These are phyloP conservation scores for Crotophaga sulcirostris DNA, from an alignment of 2,113 vertebrate species.

Conservation along the genomic window DNA sequence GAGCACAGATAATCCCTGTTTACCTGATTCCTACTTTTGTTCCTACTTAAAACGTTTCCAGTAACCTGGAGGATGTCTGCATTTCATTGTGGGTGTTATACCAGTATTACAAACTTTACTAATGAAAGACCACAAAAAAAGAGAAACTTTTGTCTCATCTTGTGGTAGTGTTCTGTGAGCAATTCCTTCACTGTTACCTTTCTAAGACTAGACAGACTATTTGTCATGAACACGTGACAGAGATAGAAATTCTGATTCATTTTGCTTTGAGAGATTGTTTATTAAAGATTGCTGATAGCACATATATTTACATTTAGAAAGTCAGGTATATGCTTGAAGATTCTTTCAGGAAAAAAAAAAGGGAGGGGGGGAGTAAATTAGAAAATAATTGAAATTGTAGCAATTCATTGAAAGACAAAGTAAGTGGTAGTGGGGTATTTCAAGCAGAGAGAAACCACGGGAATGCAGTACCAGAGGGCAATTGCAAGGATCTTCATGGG, in stretches of 20 bases:
- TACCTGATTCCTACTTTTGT: background rate
- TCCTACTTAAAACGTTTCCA: background rate
- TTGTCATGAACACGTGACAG: background rate
- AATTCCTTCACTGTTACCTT: background rate
- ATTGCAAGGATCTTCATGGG: background rate
- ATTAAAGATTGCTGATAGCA: background rate
- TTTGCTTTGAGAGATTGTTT: background rate
- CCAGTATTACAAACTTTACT: background rate
- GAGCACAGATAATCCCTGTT: constrained; percentile 2
- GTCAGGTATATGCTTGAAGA: background rate
- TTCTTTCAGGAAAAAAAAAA: background rate
- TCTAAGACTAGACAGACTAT: background rate
- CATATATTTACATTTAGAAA: background rate
- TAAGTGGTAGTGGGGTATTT: background rate
- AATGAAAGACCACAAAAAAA: background rate
- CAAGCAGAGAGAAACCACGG: background rate
- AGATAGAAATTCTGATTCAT: background rate
- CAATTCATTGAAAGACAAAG: background rate
- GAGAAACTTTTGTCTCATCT: background rate
- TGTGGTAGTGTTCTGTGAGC: background rate
- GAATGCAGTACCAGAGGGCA: background rate
- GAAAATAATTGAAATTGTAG: background rate
- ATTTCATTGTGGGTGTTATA: background rate
- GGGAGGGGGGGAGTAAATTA: background rate
- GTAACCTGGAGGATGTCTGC: background rate